Conservation (phyloP, 2,797 vertebrate species). For the Peromyscus attwateri region DNA sequence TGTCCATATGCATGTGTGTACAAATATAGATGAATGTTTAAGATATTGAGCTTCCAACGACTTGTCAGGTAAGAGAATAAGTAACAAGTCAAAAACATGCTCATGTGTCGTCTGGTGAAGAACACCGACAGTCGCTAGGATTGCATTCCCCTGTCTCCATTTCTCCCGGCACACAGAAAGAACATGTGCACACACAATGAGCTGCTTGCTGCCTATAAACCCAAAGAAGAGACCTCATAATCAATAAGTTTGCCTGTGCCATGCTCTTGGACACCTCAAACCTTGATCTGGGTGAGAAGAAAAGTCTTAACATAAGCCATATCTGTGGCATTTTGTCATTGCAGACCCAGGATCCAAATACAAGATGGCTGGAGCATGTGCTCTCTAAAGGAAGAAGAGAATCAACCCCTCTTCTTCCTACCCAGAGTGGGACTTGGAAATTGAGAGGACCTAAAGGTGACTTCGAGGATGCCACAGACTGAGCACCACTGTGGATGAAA, state of each 20-base stretch:
- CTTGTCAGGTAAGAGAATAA: neutral
- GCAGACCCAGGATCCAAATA: neutral
- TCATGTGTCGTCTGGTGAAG: neutral
- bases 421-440: neutral
- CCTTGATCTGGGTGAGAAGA: neutral
- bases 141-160: neutral
- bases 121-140: neutral
- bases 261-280: neutral
- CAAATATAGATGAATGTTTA: neutral
- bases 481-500: neutral
- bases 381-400: neutral
- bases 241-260: neutral
- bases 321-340: neutral
- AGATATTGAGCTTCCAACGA: neutral
- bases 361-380: neutral
- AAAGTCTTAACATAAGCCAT: neutral
- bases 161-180: neutral
- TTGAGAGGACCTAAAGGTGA: neutral
- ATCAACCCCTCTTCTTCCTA: neutral
- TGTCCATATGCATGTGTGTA: neutral
- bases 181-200: neutral
- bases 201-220: neutral
- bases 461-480: neutral
- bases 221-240: neutral
- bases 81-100: neutral